A percentile compares a stretch with the other conserved stretches of the same genome.
phyloP scores from a whole-genome alignment of 2,888 invertebrate species.

The Volucella inflata region DNA sequence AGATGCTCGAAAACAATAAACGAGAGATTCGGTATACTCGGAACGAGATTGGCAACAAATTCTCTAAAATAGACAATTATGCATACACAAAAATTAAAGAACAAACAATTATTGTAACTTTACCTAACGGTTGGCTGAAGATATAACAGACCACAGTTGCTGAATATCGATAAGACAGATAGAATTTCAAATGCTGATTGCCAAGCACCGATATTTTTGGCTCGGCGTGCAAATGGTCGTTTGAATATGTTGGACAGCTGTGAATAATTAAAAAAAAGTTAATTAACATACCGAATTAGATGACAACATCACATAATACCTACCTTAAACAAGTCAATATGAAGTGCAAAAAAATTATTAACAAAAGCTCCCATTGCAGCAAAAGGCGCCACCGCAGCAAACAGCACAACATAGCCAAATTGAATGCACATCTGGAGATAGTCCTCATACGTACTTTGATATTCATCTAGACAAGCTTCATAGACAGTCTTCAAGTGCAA shows the following conservation, averaged over 20 bases:
- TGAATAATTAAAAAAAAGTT: slow-evolving; percentile 36
- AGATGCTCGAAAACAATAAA: slow-evolving; percentile 89
- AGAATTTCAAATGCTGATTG: slow-evolving; percentile 85
- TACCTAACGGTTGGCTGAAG: slow-evolving; percentile 87
- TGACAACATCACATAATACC: slow-evolving; percentile 80
- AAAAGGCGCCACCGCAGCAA: slow-evolving; percentile 90
- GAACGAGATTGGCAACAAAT: slow-evolving; percentile 80
- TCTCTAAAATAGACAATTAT: slow-evolving; percentile 77
- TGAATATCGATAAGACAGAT: slow-evolving; percentile 89
- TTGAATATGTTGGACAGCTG: slow-evolving; percentile 87
- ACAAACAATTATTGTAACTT: slow-evolving; percentile 40
- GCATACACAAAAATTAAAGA: not conserved
- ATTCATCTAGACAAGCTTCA: slow-evolving; percentile 88
- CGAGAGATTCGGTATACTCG: slow-evolving; percentile 82
- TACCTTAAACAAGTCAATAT: slow-evolving; percentile 89
- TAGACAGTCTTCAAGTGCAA: slow-evolving; percentile 78
- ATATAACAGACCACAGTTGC: slow-evolving; percentile 90
- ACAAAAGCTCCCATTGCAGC: slow-evolving; percentile 90
- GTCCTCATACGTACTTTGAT: slow-evolving; percentile 90
- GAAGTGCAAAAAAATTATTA: slow-evolving; percentile 90
- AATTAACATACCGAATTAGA: not conserved
- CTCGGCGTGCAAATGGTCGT: slow-evolving; percentile 87
- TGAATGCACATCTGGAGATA: slow-evolving; percentile 91
- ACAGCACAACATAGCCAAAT: slow-evolving; percentile 91
- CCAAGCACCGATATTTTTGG: slow-evolving; percentile 91